Evolutionary conservation across 2,797 vertebrate species (phyloP), one percentile per base, ranked within the genome.

Genomic region (Tokudaia muenninki): DNA sequence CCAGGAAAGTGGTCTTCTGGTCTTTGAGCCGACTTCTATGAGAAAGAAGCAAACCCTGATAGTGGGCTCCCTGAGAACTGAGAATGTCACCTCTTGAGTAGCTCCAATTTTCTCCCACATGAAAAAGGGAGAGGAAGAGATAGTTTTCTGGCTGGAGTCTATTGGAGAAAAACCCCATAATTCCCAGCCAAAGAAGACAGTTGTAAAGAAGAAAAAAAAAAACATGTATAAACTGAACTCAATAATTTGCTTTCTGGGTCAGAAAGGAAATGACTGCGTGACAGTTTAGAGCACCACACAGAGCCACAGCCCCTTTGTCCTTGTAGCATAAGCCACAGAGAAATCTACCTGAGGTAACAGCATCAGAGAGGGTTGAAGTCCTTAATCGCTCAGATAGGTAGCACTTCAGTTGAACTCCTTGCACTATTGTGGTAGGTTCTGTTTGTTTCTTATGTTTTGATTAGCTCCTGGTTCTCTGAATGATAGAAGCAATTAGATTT

Each of bases 391-490:
- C 21, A n/a, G 77, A 94, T 55, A 63, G 78, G 94, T 21, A 63
- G 86, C 67, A 17, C 21, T 61, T 75, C 37, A 8, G 0, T 8
- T 63, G 52, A 50, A 24, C 37, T 59, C 44, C 67, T 57, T n/a
- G 29, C 0, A 2, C 72, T 78, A 83, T 91, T n/a, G 22, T 74
- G 55, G 75, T 31, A 50, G 31, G 82, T 82, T 93, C 91, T 59
- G n/a, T 90, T 82, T 94, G 65, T 19, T 79, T 87, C 74, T 93
- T 94, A 84, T 92, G 95, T 89, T 92, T 91, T 93, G 90, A 95
- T 95, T 93, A 95, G 72, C 95, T 96, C 96, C 84, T 94, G 92
- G 41, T 96, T 94, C 92, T 95, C 92, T 87, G 91, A 96, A 59
- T 0, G 2, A 87, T 84, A 80, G 92, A 94, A 96, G 88, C 94